Evolutionary conservation across 1,140 invertebrate species (phyloP), one percentile per base, ranked within the genome.

Genomic region (Oryctes rhinoceros): DNA sequence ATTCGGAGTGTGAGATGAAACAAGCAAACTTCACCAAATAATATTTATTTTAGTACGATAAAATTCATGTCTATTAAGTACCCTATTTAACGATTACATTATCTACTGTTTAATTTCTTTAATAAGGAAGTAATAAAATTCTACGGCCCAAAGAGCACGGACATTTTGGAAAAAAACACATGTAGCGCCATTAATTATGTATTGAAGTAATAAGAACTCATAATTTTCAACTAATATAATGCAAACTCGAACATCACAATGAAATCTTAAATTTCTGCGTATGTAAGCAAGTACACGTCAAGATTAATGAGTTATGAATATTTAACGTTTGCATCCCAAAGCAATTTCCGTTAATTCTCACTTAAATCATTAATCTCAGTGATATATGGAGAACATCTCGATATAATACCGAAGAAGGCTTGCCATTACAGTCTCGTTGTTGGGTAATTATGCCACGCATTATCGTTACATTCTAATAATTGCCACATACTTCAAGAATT

Each of bases 1-100:
- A 59, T 59, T 59, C 53, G 15, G 53, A 18, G 18, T 59, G 15
- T 59, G 53, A 59, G 15, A 59, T 59, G 53, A 59, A 59, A 59
- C 53, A 59, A 59, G 18, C 53, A 15, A 59, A 59, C 15, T 59
- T 59, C 53, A 59, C 53, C 15, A 18, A 59, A 59, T n/a, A 59
- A n/a, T 59, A 59, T 59, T 59, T 59, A 59, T 18, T 59, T 18
- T 59, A 59, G 18, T 18, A 59, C 53, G 53, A 6, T 59, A 59
- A 59, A 59, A 59, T 59, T 18, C 53, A 59, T 59, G 53, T 59
- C 53, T 59, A 18, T n/a, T 59, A 59, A 59, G 53, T 59, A 59
- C 53, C 18, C 15, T 18, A 18, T 0, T 59, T 59, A 18, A 59
- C 53, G 53, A n/a, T 59, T 59, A 18, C 18, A 59, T 59, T 59